Evolutionary conservation across 2,797 vertebrate genomes (phyloP).

Genomic region (Pseudochaenichthys georgianus): DNA sequence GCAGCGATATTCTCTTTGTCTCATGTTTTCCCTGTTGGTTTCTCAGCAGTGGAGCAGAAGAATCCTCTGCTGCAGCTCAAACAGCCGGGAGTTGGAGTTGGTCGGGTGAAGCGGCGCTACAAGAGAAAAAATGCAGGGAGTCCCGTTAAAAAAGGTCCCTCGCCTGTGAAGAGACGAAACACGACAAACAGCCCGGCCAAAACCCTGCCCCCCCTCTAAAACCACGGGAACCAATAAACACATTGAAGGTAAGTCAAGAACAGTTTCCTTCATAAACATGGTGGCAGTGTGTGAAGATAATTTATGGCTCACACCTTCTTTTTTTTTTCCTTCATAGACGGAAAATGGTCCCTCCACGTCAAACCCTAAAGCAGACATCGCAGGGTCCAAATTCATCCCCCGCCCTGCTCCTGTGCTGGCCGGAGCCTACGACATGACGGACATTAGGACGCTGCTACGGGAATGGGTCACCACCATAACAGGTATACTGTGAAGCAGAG

Average conservation of each 20-base stretch:
- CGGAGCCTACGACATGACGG: conserved; percentile 92
- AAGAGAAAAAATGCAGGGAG: conserved; percentile 87
- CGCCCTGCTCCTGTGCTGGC: conserved; percentile 90
- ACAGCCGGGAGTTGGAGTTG: conserved; percentile 76
- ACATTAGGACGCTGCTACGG: conserved; percentile 91
- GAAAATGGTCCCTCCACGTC: conserved; percentile 87
- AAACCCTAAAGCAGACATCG: conserved; percentile 67
- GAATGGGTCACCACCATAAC: conserved; percentile 98
- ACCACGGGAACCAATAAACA: conserved; percentile 77
- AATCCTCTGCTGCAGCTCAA: conserved; percentile 90
- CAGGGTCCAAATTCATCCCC: conserved; percentile 63
- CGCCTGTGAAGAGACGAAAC: conserved; percentile 89
- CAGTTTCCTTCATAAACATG: not conserved
- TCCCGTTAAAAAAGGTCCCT: conserved; percentile 88
- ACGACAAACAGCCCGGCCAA: conserved; percentile 87
- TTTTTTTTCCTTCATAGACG: conserved; percentile 71
- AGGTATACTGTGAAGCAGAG: conserved; percentile 50
- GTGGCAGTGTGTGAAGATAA: not conserved
- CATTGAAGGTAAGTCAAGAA: conserved; percentile 82
- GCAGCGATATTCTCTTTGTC: not conserved
- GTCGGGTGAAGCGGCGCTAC: conserved; percentile 88
- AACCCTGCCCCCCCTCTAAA: conserved; percentile 81
- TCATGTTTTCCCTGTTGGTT: not conserved
- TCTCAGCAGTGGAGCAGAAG: conserved; percentile 85
- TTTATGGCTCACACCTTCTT: not conserved